Base-by-base conservation (phyloP, 2,113 vertebrate genomes). In the Sardina pilchardus region DNA sequence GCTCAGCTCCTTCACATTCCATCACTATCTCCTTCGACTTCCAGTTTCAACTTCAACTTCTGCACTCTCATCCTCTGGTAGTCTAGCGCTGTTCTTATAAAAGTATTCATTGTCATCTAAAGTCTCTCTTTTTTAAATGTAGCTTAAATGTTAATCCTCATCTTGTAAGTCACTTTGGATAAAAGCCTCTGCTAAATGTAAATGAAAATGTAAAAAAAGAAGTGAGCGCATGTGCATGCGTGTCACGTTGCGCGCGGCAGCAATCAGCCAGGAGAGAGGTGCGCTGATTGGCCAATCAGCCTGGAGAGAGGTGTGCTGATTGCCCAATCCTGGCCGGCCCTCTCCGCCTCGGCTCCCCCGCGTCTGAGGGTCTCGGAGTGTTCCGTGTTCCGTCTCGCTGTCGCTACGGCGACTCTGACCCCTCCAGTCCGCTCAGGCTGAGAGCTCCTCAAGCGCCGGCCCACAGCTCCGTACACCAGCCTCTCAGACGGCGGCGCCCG, bases 341-440 rank as follows among this genome's bases (percentile, higher is more conserved):
- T 75, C 81, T 81, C 36, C 21, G 14, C 45, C 56, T 81, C 39
- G 17, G 47, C 71, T 45, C 26, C 26, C 19, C 81, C 82, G 47
- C 56, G 26, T 30, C 63, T 71, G 63, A 84, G 21, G 30, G 75
- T 78, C 85, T 53, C 71, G 30, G 48, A 63, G 34, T 43, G 75
- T 26, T 78, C 56, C 67, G 34, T 43, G 75, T 26, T 78, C 56
- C 67, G 83, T 85, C 56, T 71, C 63, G 80, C 45, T 53, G 83
- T 87, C 87, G 59, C 84, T n/a, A 87, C 82, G 53, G 47, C 56
- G 81, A 75, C 81, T 86, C 81, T 82, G 83, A 43, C 48, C 48
- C 39, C 83, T 17, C 48, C 7, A 17, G 26, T 71, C 34, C 26
- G 21, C 47, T 75, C 85, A 82, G 78, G 63, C 44, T 36, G 30